Percentiles rank a stretch among this genome's conserved stretches.
These are phyloP conservation scores for Bilobella aurantiaca DNA, from an alignment of 1,140 invertebrate genomes.

Conservation along the genomic window DNA sequence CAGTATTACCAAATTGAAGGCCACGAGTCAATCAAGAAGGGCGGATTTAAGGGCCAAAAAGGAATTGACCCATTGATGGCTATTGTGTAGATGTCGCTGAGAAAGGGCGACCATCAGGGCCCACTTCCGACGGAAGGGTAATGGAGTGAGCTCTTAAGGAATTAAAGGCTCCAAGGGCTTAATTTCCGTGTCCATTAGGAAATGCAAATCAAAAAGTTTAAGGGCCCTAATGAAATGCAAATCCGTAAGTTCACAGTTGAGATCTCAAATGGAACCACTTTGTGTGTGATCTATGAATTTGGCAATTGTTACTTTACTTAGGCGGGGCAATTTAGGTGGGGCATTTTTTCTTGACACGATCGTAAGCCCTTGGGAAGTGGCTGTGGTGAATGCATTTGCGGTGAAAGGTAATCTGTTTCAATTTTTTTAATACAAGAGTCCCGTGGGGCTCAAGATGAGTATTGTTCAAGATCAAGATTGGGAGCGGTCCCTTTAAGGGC, in stretches of 20 bases:
- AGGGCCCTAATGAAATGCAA: slow-evolving; percentile 16
- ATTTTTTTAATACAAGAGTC: background rate
- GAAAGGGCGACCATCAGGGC: too few species aligned
- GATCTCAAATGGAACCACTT: background rate
- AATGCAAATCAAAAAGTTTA: background rate
- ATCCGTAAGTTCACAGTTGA: slow-evolving; percentile 10
- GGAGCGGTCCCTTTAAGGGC: background rate
- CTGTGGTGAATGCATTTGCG: background rate
- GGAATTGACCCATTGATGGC: too few species aligned
- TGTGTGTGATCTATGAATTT: background rate
- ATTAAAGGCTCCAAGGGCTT: background rate
- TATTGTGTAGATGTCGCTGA: too few species aligned
- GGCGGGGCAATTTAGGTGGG: background rate
- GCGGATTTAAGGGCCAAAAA: too few species aligned
- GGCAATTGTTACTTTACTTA: background rate
- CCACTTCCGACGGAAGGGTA: too few species aligned
- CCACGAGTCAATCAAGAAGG: too few species aligned
- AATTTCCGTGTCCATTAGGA: background rate
- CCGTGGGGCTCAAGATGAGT: background rate
- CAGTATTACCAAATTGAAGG: too few species aligned
- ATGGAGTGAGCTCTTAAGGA: too few species aligned
- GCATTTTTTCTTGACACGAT: background rate
- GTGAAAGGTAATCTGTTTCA: slow-evolving; percentile 1
- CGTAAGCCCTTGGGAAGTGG: background rate
- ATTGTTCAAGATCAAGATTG: background rate